Percentiles rank a stretch among this genome's conserved stretches.
Conservation (phyloP, 2,113 vertebrate species). For the Neolamprologus brichardi region DNA sequence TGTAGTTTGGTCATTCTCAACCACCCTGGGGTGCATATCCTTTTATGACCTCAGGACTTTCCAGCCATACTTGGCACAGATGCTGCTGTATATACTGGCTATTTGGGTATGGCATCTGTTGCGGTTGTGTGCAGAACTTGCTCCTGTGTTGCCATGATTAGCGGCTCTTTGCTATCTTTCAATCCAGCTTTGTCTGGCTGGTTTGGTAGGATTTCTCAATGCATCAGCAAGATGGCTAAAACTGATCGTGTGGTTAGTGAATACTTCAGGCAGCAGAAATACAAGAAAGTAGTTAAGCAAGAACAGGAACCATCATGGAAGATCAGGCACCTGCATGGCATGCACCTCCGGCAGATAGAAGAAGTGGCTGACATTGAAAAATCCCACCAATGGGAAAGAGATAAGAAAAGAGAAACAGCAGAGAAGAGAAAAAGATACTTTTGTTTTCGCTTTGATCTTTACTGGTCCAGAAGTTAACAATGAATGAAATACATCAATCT, state of each 20-base stretch:
- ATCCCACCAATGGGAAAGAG: not conserved
- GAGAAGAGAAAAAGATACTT: not conserved
- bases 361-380: not conserved
- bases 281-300: not conserved
- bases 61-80: not conserved
- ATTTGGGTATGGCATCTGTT: not conserved
- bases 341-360: not conserved
- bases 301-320: not conserved
- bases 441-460: not conserved
- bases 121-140: not conserved
- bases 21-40: not conserved
- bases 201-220: not conserved
- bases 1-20: not conserved
- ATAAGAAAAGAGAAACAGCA: not conserved
- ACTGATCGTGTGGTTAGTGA: not conserved
- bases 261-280: not conserved
- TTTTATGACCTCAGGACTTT: not conserved
- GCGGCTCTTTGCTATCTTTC: not conserved
- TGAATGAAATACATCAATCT: not conserved
- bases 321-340: not conserved
- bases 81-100: accelerated
- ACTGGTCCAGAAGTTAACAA: not conserved
- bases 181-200: not conserved
- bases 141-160: not conserved
- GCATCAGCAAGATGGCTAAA: not conserved